Evolutionary conservation across 2,113 vertebrate species (phyloP).

Genomic region (Ceratotherium simum): DNA sequence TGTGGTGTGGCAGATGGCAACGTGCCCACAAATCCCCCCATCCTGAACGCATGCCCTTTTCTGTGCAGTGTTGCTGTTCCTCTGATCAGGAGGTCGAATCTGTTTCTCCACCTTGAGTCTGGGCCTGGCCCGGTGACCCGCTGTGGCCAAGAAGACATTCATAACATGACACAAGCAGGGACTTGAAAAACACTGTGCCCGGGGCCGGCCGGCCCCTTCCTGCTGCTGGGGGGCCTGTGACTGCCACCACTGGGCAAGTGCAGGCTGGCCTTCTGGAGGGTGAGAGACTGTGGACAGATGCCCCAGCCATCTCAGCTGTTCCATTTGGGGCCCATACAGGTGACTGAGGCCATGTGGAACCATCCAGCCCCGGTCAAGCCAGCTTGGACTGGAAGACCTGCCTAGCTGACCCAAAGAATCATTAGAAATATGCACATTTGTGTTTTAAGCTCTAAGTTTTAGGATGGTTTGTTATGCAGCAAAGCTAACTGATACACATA

Average conservation of each 20-base stretch:
- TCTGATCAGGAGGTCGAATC: not conserved
- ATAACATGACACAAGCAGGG: not conserved
- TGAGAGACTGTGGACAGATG: not conserved
- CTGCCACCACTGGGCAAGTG: not conserved
- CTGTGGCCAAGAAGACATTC: not conserved
- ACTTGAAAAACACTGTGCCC: not conserved
- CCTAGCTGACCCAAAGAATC: not conserved
- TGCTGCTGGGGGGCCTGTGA: not conserved
- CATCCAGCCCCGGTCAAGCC: not conserved
- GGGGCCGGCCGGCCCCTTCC: not conserved
- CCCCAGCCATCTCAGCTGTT: not conserved
- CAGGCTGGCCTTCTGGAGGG: not conserved
- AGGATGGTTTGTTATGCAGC: not conserved
- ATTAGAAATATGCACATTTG: not conserved
- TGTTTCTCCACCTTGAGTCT: not conserved
- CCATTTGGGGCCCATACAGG: not conserved
- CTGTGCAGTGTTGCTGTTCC: not conserved
- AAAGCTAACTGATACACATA: not conserved
- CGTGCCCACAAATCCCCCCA: accelerated
- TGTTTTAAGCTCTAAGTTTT: not conserved
- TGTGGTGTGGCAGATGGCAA: accelerated
- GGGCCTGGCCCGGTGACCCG: not conserved
- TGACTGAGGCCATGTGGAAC: not conserved
- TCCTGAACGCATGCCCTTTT: accelerated
- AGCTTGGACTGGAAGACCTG: not conserved